Percentiles rank a stretch among this genome's conserved stretches.
Conservation (phyloP, 2,797 vertebrate genomes). For the Pelochelys cantorii region DNA sequence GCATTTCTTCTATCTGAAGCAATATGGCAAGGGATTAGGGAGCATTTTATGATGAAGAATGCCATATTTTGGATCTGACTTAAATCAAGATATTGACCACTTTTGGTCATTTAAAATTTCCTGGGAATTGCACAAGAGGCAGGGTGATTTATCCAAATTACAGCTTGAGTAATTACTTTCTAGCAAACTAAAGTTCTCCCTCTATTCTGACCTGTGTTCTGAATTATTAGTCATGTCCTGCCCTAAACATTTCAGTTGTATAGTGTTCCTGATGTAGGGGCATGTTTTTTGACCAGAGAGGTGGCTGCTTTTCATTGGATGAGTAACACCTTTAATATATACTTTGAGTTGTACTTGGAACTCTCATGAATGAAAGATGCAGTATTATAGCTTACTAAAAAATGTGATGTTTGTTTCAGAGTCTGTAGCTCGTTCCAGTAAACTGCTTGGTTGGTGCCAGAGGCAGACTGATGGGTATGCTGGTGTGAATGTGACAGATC, state of each 20-base stretch:
- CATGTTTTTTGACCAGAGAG: not conserved
- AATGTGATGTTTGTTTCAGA: constrained; percentile 80
- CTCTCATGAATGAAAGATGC: not conserved
- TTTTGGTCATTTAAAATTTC: not conserved
- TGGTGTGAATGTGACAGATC: constrained; percentile 92
- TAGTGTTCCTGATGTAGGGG: not conserved
- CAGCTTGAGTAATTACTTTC: constrained; percentile 1
- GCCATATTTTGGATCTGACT: constrained; percentile 25
- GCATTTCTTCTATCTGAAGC: constrained; percentile 17
- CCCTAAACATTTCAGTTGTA: not conserved
- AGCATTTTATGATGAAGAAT: not conserved
- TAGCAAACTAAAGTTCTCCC: not conserved
- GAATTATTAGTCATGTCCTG: not conserved
- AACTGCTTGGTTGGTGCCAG: constrained; percentile 97
- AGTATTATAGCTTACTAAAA: not conserved
- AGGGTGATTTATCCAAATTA: constrained; percentile 13
- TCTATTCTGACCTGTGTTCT: not conserved
- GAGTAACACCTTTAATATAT: not conserved
- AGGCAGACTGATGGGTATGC: constrained; percentile 95
- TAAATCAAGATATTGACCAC: constrained; percentile 28
- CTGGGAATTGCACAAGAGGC: not conserved
- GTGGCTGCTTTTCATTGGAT: not conserved
- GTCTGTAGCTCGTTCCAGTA: constrained; percentile 95
- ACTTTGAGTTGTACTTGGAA: not conserved
- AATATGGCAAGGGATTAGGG: not conserved